phyloP scores from a whole-genome alignment of 1,140 invertebrate genomes.

The Diorhabda elongata region DNA sequence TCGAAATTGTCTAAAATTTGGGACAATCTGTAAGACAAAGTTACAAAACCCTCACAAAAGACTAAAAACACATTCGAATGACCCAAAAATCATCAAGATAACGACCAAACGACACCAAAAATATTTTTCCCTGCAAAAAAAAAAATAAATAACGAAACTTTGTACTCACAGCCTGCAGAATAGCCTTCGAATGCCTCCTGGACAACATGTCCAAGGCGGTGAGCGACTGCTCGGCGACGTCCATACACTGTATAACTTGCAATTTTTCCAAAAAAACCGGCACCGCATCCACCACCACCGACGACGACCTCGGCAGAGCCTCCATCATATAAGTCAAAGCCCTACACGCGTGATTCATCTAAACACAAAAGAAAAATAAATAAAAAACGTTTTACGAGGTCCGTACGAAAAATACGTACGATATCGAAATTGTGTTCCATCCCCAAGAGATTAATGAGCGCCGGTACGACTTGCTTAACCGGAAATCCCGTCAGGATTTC shows the following conservation, averaged over 20 bases:
- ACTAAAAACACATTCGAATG: neutral
- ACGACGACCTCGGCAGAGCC: slow-evolving; percentile 91
- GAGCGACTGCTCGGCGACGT: slow-evolving; percentile 95
- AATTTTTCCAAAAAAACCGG: slow-evolving; percentile 94
- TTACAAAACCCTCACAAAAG: too few relatives aligned
- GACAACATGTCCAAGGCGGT: slow-evolving; percentile 96
- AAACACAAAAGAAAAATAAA: slow-evolving; percentile 29
- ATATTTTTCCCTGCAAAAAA: slow-evolving; percentile 68
- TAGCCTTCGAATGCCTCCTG: slow-evolving; percentile 92
- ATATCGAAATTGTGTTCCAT: slow-evolving; percentile 99
- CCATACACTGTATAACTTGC: slow-evolving; percentile 98
- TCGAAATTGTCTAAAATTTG: too few relatives aligned
- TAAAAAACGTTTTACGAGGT: neutral
- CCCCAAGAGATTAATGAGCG: slow-evolving; percentile 79
- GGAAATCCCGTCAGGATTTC: slow-evolving; percentile 97
- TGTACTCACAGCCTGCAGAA: slow-evolving; percentile 80
- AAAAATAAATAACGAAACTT: slow-evolving; percentile 18
- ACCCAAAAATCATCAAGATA: neutral
- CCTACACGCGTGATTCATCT: slow-evolving; percentile 98
- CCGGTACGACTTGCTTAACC: slow-evolving; percentile 95
- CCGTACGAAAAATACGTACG: slow-evolving; percentile 51
- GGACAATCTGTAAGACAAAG: too few relatives aligned
- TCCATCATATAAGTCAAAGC: slow-evolving; percentile 99
- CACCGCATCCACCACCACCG: slow-evolving; percentile 94
- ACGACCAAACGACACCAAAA: neutral